phyloP scores from a whole-genome alignment of 2,888 invertebrate species.

The Ernsta delagoae region DNA sequence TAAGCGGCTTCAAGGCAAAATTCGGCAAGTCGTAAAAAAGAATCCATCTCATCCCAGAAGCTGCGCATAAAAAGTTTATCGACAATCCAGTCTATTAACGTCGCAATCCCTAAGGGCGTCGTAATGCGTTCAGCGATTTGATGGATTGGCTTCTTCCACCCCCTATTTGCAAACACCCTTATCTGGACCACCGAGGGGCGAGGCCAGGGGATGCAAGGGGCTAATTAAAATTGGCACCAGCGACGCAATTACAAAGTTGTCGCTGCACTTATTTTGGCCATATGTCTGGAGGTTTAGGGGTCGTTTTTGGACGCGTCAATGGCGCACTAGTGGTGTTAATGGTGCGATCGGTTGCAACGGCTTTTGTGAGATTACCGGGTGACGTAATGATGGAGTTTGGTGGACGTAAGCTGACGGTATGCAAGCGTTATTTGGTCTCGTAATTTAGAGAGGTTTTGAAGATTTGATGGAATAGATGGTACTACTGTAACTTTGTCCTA shows the following conservation, averaged over 20 bases:
- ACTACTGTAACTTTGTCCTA: too few species aligned
- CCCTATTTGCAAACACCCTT: conserved; percentile 85
- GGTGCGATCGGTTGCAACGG: conserved; percentile 47
- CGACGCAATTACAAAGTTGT: conserved; percentile 48
- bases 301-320: conserved; percentile 38
- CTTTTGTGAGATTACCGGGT: conserved; percentile 54
- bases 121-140: conserved; percentile 61
- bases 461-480: neutral
- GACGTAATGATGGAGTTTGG: conserved; percentile 52
- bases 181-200: conserved; percentile 54
- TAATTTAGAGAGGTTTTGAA: conserved; percentile 20
- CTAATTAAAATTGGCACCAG: conserved; percentile 82
- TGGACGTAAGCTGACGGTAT: conserved; percentile 43
- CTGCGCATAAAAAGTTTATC: conserved; percentile 43
- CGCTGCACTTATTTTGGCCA: conserved; percentile 44
- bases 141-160: conserved; percentile 84
- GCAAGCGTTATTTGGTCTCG: conserved; percentile 46
- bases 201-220: conserved; percentile 46
- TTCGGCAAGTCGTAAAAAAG: conserved; percentile 17
- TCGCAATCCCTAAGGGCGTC: conserved; percentile 61
- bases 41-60: conserved; percentile 18
- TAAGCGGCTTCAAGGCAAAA: neutral
- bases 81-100: conserved; percentile 43
- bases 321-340: conserved; percentile 37
- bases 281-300: conserved; percentile 43